Evolutionary conservation across 2,888 invertebrate species (phyloP).

Genomic region (Petrophora chlorosata): DNA sequence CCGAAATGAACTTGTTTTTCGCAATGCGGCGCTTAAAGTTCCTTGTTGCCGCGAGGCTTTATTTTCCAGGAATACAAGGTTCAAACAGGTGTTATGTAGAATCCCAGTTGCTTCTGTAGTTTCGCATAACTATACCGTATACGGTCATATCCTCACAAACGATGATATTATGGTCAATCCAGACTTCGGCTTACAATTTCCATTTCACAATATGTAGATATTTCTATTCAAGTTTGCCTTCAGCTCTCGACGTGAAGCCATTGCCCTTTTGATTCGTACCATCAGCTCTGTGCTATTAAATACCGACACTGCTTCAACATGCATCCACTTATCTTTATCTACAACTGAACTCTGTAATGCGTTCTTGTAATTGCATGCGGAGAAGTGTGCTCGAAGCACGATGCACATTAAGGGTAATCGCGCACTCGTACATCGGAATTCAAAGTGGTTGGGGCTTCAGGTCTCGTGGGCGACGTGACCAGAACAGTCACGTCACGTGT

Average conservation of each 20-base stretch:
- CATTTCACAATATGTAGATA: neutral
- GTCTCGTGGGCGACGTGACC: no score
- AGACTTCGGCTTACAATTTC: neutral
- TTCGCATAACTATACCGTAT: no score
- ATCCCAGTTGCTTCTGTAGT: no score
- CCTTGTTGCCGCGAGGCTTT: no score
- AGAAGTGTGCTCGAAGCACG: conserved; percentile 51
- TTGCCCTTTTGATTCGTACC: conserved; percentile 28
- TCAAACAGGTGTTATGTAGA: no score
- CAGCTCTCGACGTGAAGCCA: conserved; percentile 13
- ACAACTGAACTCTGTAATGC: conserved; percentile 45
- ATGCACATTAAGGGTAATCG: conserved; percentile 46
- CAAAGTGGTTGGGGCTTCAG: neutral
- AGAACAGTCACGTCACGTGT: no score
- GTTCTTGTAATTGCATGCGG: conserved; percentile 48
- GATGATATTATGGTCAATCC: no score
- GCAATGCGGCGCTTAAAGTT: no score
- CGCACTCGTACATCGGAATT: conserved; percentile 11
- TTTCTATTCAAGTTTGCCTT: conserved; percentile 9
- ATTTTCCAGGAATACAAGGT: no score
- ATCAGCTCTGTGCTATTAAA: conserved; percentile 27
- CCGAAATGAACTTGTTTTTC: no score
- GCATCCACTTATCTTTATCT: conserved; percentile 40
- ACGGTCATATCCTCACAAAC: no score
- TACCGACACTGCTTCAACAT: conserved; percentile 21